These are phyloP conservation scores for Platanista minor DNA, from an alignment of 2,113 vertebrate genomes.

Conservation along the genomic window DNA sequence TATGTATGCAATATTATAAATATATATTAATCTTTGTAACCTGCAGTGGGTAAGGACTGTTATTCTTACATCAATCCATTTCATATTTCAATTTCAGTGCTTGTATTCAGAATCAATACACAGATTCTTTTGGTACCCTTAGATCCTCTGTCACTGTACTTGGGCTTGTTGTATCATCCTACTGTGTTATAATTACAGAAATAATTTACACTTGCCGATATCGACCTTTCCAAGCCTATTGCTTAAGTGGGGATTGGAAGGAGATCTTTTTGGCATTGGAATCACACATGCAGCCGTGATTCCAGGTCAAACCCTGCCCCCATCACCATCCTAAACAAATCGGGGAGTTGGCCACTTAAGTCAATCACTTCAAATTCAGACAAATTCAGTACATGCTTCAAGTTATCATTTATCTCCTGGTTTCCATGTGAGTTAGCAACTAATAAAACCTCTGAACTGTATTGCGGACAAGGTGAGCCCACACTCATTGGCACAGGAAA, in stretches of 20 bases:
- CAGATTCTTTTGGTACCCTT: neutral
- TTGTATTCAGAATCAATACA: neutral
- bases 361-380: neutral
- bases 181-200: neutral
- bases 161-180: neutral
- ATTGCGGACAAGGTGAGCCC: neutral
- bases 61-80: neutral
- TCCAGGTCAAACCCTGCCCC: neutral
- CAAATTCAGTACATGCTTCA: neutral
- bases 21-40: neutral
- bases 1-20: neutral
- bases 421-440: neutral
- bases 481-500: neutral
- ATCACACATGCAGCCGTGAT: fast-evolving
- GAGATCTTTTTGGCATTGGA: neutral
- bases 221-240: neutral
- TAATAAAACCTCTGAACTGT: neutral
- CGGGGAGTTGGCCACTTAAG: neutral
- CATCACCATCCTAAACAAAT: neutral
- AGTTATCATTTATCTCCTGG: neutral
- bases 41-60: neutral
- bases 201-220: neutral
- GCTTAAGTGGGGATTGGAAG: neutral
- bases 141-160: neutral
- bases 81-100: neutral